Evolutionary conservation across 2,888 invertebrate genomes (phyloP).

Genomic region (Scaeva pyrastri): DNA sequence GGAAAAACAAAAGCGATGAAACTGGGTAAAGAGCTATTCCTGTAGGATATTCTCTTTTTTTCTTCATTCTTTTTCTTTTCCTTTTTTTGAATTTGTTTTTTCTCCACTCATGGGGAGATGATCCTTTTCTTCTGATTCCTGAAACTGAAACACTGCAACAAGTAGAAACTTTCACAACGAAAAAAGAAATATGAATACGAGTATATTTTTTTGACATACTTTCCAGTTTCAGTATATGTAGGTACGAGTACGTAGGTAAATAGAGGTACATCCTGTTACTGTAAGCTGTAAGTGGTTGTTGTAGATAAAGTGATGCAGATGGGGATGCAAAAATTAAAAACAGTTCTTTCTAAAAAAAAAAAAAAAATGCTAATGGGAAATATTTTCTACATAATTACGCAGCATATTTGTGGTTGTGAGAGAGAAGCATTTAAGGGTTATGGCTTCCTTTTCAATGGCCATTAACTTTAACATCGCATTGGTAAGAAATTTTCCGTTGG

Average conservation of each 20-base stretch:
- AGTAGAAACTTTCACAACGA: slow-evolving; percentile 46
- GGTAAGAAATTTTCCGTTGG: slow-evolving; percentile 29
- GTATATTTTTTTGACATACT: slow-evolving; percentile 68
- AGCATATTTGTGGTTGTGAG: slow-evolving; percentile 61
- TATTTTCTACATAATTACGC: slow-evolving; percentile 75
- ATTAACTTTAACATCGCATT: slow-evolving; percentile 70
- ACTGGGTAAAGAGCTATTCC: slow-evolving; percentile 72
- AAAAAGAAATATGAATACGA: slow-evolving; percentile 8
- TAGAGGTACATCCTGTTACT: slow-evolving; percentile 54
- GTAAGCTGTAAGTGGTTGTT: slow-evolving; percentile 21
- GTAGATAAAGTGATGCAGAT: neutral
- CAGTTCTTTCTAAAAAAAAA: slow-evolving; percentile 5
- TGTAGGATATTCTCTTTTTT: slow-evolving; percentile 67
- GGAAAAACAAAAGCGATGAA: slow-evolving; percentile 54
- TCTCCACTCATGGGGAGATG: slow-evolving; percentile 33
- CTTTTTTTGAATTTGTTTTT: slow-evolving; percentile 50
- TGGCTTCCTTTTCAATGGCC: slow-evolving; percentile 64
- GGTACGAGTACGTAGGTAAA: slow-evolving; percentile 5
- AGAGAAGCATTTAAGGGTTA: slow-evolving; percentile 62
- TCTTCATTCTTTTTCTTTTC: slow-evolving; percentile 41
- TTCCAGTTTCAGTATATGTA: too few species aligned
- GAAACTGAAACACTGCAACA: slow-evolving; percentile 57
- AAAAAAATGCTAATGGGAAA: slow-evolving; percentile 69
- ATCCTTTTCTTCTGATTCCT: slow-evolving; percentile 25
- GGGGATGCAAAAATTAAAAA: neutral